A percentile compares a stretch with the other conserved stretches of the same genome.
These are phyloP conservation scores for Saturnia japonica DNA, from an alignment of 2,888 invertebrate species.

Conservation along the genomic window DNA sequence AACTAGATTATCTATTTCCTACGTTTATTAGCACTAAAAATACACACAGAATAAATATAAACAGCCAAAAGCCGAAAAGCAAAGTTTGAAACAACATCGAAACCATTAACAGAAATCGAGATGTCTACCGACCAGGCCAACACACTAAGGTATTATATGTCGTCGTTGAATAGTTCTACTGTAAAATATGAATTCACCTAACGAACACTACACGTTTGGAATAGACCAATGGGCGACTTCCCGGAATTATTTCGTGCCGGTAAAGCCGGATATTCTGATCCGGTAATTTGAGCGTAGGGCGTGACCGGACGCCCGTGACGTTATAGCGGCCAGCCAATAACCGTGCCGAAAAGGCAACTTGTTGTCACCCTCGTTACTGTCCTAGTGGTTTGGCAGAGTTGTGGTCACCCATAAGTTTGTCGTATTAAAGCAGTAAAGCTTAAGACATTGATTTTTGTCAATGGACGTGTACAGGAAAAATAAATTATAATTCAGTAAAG, in stretches of 20 bases:
- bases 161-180: neutral
- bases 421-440: neutral
- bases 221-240: slow-evolving; percentile 31
- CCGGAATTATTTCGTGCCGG: slow-evolving; percentile 24
- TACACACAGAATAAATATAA: neutral
- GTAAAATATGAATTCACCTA: neutral
- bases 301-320: slow-evolving; percentile 66
- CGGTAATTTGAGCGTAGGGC: slow-evolving; percentile 59
- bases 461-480: neutral
- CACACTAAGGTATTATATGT: neutral
- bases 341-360: slow-evolving; percentile 45
- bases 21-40: neutral
- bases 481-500: neutral
- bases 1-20: too few relatives aligned
- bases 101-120: neutral
- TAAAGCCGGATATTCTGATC: slow-evolving; percentile 59
- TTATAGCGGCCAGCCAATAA: slow-evolving; percentile 64
- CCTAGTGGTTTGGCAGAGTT: slow-evolving; percentile 12
- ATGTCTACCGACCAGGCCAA: neutral
- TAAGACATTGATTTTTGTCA: neutral
- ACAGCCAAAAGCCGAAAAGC: neutral
- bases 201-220: neutral
- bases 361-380: slow-evolving; percentile 62
- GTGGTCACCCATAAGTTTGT: neutral
- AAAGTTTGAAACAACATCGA: too few relatives aligned